A percentile compares a stretch with the other conserved stretches of the same genome.
phyloP scores from a whole-genome alignment of 2,888 invertebrate species.

The Pasiphila rectangulata region DNA sequence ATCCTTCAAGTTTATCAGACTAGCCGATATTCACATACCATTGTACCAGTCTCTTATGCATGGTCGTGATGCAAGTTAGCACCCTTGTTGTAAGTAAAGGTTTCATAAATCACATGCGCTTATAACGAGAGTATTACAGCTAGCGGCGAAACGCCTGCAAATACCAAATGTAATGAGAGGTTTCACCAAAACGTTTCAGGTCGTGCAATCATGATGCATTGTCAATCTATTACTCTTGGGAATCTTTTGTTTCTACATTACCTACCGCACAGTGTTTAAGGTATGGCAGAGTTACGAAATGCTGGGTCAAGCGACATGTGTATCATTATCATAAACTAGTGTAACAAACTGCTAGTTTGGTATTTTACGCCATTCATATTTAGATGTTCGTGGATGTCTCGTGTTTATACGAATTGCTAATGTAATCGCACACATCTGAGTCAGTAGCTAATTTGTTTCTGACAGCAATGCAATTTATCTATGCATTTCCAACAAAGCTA shows the following conservation, averaged over 20 bases:
- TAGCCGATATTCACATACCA: conserved; percentile 1
- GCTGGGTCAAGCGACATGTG: conserved; percentile 17
- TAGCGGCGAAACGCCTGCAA: conserved; percentile 43
- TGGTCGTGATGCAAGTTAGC: conserved; percentile 24
- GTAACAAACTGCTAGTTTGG: conserved; percentile 15
- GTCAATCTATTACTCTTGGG: conserved; percentile 52
- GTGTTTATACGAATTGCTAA: conserved; percentile 4
- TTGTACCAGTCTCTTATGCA: conserved; percentile 8
- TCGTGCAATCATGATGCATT: conserved; percentile 51
- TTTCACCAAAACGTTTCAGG: conserved; percentile 50
- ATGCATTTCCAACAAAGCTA: conserved; percentile 1
- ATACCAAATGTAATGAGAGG: conserved; percentile 63
- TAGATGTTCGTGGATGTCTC: conserved; percentile 9
- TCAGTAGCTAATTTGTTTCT: background rate
- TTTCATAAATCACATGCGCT: conserved; percentile 43
- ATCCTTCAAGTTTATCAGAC: conserved; percentile 13
- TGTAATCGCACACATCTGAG: background rate
- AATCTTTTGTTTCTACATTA: conserved; percentile 44
- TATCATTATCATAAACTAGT: conserved; percentile 33
- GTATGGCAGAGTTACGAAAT: conserved; percentile 25
- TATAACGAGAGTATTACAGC: conserved; percentile 39
- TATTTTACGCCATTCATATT: conserved; percentile 18
- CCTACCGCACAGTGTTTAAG: conserved; percentile 16
- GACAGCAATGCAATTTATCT: conserved; percentile 9
- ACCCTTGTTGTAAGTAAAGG: conserved; percentile 33